Evolutionary conservation across 2,797 vertebrate genomes (phyloP).

Genomic region (Poeciliopsis paucimaculata): DNA sequence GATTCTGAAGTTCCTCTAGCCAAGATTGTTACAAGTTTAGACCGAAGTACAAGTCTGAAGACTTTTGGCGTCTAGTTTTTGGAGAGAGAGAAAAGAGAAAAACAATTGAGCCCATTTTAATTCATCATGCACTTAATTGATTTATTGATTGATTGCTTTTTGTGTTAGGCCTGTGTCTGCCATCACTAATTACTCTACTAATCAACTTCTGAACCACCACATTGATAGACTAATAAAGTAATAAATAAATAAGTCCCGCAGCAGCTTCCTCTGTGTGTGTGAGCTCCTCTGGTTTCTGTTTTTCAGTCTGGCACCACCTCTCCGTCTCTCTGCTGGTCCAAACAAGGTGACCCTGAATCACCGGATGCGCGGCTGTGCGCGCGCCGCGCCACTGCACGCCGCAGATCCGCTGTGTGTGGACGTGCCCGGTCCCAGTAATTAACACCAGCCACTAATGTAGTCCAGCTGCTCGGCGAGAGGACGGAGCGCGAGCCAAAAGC

Average conservation of each 20-base stretch:
- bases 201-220: constrained; percentile 35
- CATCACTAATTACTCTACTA: constrained; percentile 1
- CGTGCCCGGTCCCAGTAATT: constrained; percentile 85
- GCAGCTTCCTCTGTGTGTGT: constrained; percentile 29
- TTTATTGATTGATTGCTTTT: no score
- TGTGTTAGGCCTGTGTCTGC: no score
- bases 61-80: no score
- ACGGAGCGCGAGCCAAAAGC: constrained; percentile 86
- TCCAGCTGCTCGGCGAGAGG: constrained; percentile 92
- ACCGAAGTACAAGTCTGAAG: no score
- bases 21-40: no score
- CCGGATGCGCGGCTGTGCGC: constrained; percentile 25
- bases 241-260: constrained; percentile 41
- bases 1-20: no score
- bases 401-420: constrained; percentile 5
- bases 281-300: constrained; percentile 35
- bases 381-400: constrained; percentile 19
- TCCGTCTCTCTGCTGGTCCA: constrained; percentile 65
- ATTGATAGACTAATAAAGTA: constrained; percentile 29
- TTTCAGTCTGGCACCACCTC: constrained; percentile 65
- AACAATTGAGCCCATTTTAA: no score
- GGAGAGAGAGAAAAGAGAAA: no score
- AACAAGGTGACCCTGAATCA: constrained; percentile 78
- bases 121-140: no score
- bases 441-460: constrained; percentile 97